Base-by-base conservation (phyloP, 2,113 vertebrate genomes). In the Megatriorchis doriae region DNA sequence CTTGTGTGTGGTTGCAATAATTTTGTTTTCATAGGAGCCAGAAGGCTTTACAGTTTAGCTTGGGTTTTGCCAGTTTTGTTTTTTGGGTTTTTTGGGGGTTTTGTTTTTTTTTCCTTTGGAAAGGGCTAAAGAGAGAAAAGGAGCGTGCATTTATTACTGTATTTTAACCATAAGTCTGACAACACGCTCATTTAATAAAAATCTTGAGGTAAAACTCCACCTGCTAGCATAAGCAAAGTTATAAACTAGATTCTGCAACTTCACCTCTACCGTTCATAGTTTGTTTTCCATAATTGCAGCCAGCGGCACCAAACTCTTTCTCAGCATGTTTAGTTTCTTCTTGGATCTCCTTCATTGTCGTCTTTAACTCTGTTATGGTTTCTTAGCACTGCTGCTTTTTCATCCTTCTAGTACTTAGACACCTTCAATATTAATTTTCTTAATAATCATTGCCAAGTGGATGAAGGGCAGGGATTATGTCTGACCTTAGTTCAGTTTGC, bases 1-100 rank as follows among this genome's bases (percentile, higher is more conserved):
- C 82, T 94, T 96, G 59, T 96, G 84, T 96, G 96, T 94, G 93
- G 91, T 94, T 98, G 90, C 90, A 91, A 66, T 96, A 42, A 68
- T 95, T 90, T 81, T 96, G 96, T 97, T 98, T 98, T 96, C 81
- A 42, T 50, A 88, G 90, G 93, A 97, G 93, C 81, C 82, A 88
- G 82, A 92, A 88, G 66, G 72, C 94, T 95, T 94, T 94, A 66
- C 34, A 84, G 79, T 96, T 94, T 59, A 92, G 89, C 77, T 94
- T 58, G 40, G 81, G 80, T 83, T 92, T 87, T 89, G 62, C 75
- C 73, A 82, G 72, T n/a, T 93, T 88, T 36, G 72, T 38, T 78
- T 93, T 90, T 83, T 36, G 72, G 21, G 26, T 34, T 42, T 50
- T 7, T 43, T 43, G 19, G 20, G 19, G 16, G 3, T 32, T 45